Conservation (phyloP, 2,888 invertebrate species). For the Conomelus anceps region DNA sequence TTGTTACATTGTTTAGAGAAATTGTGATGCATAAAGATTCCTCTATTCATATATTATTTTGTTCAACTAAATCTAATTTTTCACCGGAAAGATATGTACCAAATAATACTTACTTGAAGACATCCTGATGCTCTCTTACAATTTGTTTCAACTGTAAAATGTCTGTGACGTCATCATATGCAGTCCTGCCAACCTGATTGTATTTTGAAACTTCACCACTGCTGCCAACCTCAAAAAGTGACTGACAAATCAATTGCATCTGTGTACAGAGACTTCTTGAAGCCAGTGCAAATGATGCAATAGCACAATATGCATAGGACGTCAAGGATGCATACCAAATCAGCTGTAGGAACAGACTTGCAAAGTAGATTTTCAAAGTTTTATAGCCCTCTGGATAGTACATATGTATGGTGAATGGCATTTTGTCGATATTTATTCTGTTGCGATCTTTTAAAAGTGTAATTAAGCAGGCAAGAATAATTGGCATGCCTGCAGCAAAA, state of each 20-base stretch:
- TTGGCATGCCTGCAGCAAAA: background rate
- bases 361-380: background rate
- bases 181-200: background rate
- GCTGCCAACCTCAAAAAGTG: background rate
- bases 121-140: background rate
- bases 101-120: background rate
- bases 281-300: background rate
- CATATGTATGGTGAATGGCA: background rate
- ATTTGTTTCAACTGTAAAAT: background rate
- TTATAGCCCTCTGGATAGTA: background rate
- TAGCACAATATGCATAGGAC: background rate
- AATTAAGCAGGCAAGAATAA: background rate
- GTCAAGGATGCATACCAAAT: background rate
- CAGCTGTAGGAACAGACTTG: background rate
- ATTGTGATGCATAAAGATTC: no score
- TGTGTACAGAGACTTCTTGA: background rate
- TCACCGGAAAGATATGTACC: background rate
- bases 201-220: no score
- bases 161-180: background rate
- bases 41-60: no score
- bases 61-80: no score
- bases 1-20: no score
- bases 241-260: background rate
- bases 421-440: background rate
- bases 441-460: background rate